phyloP scores from a whole-genome alignment of 1,140 invertebrate species.

The Lepidurus couesii region DNA sequence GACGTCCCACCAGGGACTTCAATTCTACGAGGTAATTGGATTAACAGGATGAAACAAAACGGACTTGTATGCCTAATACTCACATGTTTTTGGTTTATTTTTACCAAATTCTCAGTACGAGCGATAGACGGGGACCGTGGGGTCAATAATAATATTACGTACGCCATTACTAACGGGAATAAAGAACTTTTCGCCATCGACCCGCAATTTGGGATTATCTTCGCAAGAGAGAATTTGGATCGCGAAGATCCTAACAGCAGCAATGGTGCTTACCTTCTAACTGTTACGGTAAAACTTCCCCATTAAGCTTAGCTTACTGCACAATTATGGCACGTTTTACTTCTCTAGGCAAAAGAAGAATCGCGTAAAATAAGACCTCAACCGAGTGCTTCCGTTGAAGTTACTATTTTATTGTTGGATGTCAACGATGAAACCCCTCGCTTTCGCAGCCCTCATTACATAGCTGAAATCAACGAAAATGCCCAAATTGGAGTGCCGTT shows the following conservation, averaged over 20 bases:
- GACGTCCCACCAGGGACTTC: conserved; percentile 71
- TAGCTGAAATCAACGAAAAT: conserved; percentile 87
- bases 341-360: conserved; percentile 61
- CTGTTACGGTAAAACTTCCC: conserved; percentile 59
- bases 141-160: conserved; percentile 79
- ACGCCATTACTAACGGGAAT: conserved; percentile 70
- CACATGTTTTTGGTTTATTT: conserved; percentile 30
- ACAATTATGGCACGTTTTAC: conserved; percentile 29
- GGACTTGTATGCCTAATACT: conserved; percentile 13
- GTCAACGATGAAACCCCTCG: conserved; percentile 88
- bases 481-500: conserved; percentile 82
- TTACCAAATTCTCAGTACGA: conserved; percentile 56
- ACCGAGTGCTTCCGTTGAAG: conserved; percentile 75
- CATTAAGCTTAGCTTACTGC: neutral
- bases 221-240: conserved; percentile 68
- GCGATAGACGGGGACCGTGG: conserved; percentile 87
- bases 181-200: conserved; percentile 68
- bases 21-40: conserved; percentile 64
- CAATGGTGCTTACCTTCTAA: conserved; percentile 79
- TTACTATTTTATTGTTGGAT: conserved; percentile 88
- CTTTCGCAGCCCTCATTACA: conserved; percentile 70
- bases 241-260: conserved; percentile 69
- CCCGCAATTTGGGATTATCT: conserved; percentile 68
- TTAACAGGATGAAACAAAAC: no score
- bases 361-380: conserved; percentile 54